Percentiles rank a stretch among this genome's conserved stretches.
Conservation (phyloP, 2,113 vertebrate genomes). For the Cercocebus atys region DNA sequence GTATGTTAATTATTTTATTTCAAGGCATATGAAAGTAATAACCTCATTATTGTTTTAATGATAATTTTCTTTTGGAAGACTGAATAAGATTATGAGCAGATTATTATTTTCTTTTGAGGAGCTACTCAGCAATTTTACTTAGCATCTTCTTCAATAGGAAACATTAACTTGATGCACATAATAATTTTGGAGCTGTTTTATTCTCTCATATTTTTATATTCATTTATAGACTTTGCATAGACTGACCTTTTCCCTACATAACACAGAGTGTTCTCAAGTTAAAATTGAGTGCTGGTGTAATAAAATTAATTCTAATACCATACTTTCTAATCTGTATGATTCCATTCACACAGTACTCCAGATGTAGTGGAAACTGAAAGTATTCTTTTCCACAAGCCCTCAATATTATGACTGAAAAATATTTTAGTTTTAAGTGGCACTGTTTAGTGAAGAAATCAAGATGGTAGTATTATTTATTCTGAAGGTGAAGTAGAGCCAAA, state of each 20-base stretch:
- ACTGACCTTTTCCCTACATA: conserved; percentile 38
- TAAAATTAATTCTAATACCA: conserved; percentile 41
- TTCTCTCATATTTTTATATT: conserved; percentile 61
- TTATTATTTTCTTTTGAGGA: conserved; percentile 45
- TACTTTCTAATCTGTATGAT: neutral
- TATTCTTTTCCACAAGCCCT: neutral
- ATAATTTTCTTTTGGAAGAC: conserved; percentile 34
- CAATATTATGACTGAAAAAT: neutral
- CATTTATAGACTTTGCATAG: neutral
- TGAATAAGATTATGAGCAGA: conserved; percentile 19
- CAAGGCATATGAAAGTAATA: neutral
- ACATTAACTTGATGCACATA: conserved; percentile 37
- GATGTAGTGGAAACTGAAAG: neutral
- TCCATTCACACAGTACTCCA: neutral
- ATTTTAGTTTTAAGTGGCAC: neutral
- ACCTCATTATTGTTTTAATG: conserved; percentile 55
- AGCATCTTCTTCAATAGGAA: neutral
- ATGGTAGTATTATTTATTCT: neutral
- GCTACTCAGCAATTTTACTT: neutral
- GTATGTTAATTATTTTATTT: conserved; percentile 34
- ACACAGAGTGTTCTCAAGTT: conserved; percentile 6
- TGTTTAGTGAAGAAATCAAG: neutral
- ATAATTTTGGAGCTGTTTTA: conserved; percentile 56
- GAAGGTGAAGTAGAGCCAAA: neutral
- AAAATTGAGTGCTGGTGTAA: conserved; percentile 33